Base-by-base conservation (phyloP, 2,888 invertebrate species). In the Thysanoteuthis rhombus region DNA sequence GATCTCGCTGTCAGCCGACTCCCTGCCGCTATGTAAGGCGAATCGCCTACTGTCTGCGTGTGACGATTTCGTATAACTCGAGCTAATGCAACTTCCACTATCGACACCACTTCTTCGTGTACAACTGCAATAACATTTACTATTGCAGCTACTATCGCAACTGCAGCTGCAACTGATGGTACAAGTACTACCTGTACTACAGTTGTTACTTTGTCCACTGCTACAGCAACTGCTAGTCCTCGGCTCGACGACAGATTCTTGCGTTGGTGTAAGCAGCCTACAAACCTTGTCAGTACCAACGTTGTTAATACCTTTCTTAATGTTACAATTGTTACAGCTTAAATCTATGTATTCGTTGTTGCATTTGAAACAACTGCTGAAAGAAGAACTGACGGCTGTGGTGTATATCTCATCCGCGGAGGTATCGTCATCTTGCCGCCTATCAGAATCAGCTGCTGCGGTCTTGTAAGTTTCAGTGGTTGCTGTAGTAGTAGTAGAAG, bases 111-210 rank as follows among this genome's bases (percentile, higher is more conserved):
- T 90, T 38, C 38, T 90, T 2, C 92, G n/a, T 32, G 42, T 42
- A 1, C 92, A n/a, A n/a, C 92, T 92, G 42, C 92, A 42, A n/a
- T 45, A 45, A n/a, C 92, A 40, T 19, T 25, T 92, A 42, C 92
- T 92, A 36, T 16, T 92, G 92, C 92, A 45, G 39, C 92, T 92
- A n/a, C 92, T 92, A n/a, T 40, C 28, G 92, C n/a, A 45, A 45
- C 40, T 92, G 32, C 45, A 45, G n/a, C 45, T 40, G 42, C 40
- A n/a, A 32, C n/a, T 92, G 92, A 2, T 16, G 40, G 32, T 40
- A 2, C 92, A 45, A 22, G 42, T 45, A 45, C 45, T 92, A 39
- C 39, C n/a, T 6, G n/a, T 92, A 45, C 45, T 90, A 39, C 90
- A 40, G 39, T 28, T 92, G 91, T 92, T 92, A 92, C 45, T 40